Percentiles rank a stretch among this genome's conserved stretches.
Conservation (phyloP, 2,113 vertebrate species). For the Bostrychus sinensis region DNA sequence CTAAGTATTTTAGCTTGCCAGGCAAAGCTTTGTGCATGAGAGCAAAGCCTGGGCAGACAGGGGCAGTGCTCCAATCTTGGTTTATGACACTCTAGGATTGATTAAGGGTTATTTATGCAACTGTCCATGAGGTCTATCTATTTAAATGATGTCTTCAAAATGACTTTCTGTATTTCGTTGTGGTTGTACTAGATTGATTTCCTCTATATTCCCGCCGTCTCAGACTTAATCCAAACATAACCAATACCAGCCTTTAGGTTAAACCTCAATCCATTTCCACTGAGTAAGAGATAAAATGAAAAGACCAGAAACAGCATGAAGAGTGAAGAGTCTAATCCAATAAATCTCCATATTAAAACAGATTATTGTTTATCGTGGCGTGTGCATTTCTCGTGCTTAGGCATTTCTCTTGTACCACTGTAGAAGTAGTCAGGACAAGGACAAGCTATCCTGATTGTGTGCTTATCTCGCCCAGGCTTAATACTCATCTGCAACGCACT, state of each 20-base stretch:
- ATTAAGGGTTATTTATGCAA: neutral
- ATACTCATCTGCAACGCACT: constrained; percentile 18
- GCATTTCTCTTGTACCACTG: neutral
- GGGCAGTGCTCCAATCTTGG: no score
- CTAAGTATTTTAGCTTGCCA: no score
- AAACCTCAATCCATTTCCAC: neutral
- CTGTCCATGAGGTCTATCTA: neutral
- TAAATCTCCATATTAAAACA: constrained; percentile 5
- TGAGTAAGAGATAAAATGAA: constrained; percentile 11
- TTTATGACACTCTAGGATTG: no score
- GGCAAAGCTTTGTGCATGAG: no score
- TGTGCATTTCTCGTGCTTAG: neutral
- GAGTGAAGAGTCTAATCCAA: neutral
- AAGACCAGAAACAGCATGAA: neutral
- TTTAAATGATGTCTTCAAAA: neutral
- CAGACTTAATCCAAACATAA: constrained; percentile 21
- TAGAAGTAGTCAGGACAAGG: constrained; percentile 19
- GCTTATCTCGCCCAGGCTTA: constrained; percentile 35
- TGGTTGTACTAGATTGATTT: constrained; percentile 8
- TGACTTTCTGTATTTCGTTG: neutral
- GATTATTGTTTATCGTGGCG: neutral
- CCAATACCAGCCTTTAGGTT: constrained; percentile 7
- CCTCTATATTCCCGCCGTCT: constrained; percentile 2
- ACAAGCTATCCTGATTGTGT: constrained; percentile 6
- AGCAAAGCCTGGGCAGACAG: no score